Evolutionary conservation across 2,797 vertebrate genomes (phyloP), one percentile per base, ranked within the genome.

Genomic region (Sebastiscus albofasciatus): DNA sequence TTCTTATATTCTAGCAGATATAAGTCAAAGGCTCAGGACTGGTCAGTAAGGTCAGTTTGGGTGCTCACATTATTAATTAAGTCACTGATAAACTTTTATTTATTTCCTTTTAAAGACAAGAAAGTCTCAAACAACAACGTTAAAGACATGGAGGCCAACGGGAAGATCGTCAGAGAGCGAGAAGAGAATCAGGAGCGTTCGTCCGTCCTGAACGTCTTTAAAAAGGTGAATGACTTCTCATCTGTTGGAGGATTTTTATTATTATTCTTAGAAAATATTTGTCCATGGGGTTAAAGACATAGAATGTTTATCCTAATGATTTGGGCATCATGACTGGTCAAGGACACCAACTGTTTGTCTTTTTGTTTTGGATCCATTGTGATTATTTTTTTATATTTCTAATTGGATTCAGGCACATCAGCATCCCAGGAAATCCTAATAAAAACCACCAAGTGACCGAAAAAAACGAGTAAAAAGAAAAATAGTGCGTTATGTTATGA

Each of bases 131-230:
- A 36, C 10, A 42, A 5, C 6, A 36, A 3, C 2, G 3, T 13
- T 1, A 67, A 80, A 26, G 79, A 73, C 2, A 33, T 81, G 0
- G 82, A 91, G 61, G 73, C 72, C 54, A 75, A 22, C 11, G 90
- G n/a, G 12, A 29, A 27, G 42, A 22, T 61, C 2, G 1, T 13
- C 3, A 4, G 6, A 0, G 54, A 75, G 1, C 3, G 55, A 1
- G 66, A 36, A 1, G 42, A 86, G 6, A 55, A 2, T 1, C 75
- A 6, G 54, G 66, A 83, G 20, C 80, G 72, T 0, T 72, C 87
- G 7, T 97, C 97, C 0, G 87, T 97, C 22, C 0, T 90, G 6
- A 54, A 71, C 33, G 97, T 98, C 89, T 96, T 99, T 89, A 97
- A 93, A 84, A 97, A 97, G 91, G 98, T 98, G 14, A 81, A 56